phyloP scores from a whole-genome alignment of 30 jellyfish, hydroid and myxozoan genomes.

The Aurelia coerulea region DNA sequence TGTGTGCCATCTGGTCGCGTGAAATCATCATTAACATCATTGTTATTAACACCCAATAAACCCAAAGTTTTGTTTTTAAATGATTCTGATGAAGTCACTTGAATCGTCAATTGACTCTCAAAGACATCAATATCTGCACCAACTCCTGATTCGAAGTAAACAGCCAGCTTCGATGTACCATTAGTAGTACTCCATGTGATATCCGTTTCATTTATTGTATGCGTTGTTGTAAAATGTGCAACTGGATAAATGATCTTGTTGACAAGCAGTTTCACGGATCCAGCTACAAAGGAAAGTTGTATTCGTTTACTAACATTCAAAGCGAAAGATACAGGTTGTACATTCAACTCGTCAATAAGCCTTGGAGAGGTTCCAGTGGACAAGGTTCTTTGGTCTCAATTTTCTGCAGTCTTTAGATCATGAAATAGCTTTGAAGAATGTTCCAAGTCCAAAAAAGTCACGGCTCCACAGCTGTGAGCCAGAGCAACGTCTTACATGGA shows the following conservation, averaged over 20 bases:
- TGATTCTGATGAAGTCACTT: slow-evolving; percentile 11
- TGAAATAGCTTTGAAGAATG: too few relatives aligned
- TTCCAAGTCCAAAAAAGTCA: too few relatives aligned
- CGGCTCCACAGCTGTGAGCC: too few relatives aligned
- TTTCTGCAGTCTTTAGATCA: too few relatives aligned
- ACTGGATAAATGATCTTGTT: slow-evolving; percentile 27
- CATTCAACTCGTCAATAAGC: too few relatives aligned
- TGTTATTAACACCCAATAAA: slow-evolving; percentile 56
- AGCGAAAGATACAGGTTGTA: too few relatives aligned
- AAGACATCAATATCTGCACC: slow-evolving; percentile 45
- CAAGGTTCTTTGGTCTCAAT: too few relatives aligned
- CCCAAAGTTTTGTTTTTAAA: slow-evolving; percentile 54
- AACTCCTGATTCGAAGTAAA: slow-evolving; percentile 43
- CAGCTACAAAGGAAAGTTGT: slow-evolving; percentile 26
- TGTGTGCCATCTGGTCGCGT: slow-evolving; percentile 66
- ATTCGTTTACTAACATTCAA: too few relatives aligned
- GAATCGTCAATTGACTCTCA: slow-evolving; percentile 30
- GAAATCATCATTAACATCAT: slow-evolving; percentile 56
- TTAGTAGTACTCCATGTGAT: slow-evolving; percentile 41
- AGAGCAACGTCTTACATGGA: too few relatives aligned
- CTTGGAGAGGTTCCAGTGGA: too few relatives aligned
- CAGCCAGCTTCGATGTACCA: slow-evolving; percentile 26
- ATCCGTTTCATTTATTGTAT: slow-evolving; percentile 58
- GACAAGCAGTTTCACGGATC: slow-evolving; percentile 37
- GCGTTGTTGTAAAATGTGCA: slow-evolving; percentile 37